Base-by-base conservation (phyloP, 1,140 invertebrate species). In the Drosophila nasuta region DNA sequence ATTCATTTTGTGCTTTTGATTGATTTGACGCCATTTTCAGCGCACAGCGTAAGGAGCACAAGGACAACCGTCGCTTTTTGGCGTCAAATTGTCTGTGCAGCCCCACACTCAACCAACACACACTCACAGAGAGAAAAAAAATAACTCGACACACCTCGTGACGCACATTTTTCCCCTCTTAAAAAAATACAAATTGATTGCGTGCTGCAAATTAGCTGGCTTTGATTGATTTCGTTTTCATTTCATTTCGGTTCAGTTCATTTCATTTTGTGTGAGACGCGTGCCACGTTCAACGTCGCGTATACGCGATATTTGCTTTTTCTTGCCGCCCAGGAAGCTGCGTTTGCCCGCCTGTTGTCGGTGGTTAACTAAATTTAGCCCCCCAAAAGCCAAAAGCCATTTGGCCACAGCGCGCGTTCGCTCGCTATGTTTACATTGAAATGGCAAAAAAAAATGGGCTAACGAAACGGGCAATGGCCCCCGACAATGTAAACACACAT, bases 151-250 rank as follows among this genome's bases (percentile, higher is more conserved):
- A 56, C 65, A 87, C 83, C 80, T 83, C 77, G 77, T 65, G 72
- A 59, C 60, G 67, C 75, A 69, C 33, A 69, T 41, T 5, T 33
- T 3, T 33, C 30, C 7, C 43, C 30, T 8, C 25, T 28, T 11
- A n/a, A 30, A 52, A 10, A 41, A 41, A 10, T n/a, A 11, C 28
- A 43, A 20, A 81, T 83, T 78, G 85, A 81, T 89, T 85, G 85
- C 85, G 81, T 88, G 85, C 78, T 57, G 60, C 70, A 83, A 80
- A 88, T 87, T 73, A 52, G 58, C 48, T 58, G 74, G 49, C 85
- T 79, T 81, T 88, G 85, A 88, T 88, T 88, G 85, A 88, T 88
- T 88, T 79, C 77, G 59, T 60, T 82, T 78, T 56, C 65, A 71
- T 76, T 82, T 57, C 41, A 58, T 17, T 75, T 63, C 20, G 20